Evolutionary conservation across 2,113 vertebrate species (phyloP).

Genomic region (Phyllostomus hastatus): DNA sequence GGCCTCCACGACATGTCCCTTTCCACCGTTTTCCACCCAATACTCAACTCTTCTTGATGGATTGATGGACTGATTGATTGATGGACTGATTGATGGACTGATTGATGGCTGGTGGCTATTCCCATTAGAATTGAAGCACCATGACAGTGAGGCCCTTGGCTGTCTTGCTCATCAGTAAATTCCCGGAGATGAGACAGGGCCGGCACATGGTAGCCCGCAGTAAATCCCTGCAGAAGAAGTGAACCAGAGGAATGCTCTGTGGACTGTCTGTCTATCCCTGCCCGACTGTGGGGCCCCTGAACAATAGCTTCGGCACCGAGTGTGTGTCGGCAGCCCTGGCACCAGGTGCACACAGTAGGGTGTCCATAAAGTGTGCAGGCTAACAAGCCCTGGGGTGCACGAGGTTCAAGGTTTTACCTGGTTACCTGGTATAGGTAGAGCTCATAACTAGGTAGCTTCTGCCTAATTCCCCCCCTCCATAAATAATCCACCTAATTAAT

Average conservation of each 20-base stretch:
- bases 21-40: not conserved
- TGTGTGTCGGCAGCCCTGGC: accelerated
- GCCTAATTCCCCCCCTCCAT: not conserved
- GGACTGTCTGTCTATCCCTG: not conserved
- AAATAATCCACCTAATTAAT: not conserved
- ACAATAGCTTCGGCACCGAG: accelerated
- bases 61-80: not conserved
- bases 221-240: not conserved
- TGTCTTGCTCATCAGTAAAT: not conserved
- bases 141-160: not conserved
- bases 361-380: not conserved
- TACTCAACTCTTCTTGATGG: not conserved
- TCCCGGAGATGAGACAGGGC: not conserved
- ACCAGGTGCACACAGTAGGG: accelerated
- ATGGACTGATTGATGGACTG: not conserved
- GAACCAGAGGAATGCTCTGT: accelerated
- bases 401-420: not conserved
- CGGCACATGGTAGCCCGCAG: not conserved
- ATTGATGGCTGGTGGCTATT: not conserved
- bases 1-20: not conserved
- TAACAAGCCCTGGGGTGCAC: not conserved
- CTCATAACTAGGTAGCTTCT: accelerated
- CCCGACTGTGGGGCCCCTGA: accelerated
- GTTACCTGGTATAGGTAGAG: not conserved
- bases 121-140: not conserved